Evolutionary conservation across 2,797 vertebrate species (phyloP), one percentile per base, ranked within the genome.

Genomic region (Hoplostethus atlanticus): DNA sequence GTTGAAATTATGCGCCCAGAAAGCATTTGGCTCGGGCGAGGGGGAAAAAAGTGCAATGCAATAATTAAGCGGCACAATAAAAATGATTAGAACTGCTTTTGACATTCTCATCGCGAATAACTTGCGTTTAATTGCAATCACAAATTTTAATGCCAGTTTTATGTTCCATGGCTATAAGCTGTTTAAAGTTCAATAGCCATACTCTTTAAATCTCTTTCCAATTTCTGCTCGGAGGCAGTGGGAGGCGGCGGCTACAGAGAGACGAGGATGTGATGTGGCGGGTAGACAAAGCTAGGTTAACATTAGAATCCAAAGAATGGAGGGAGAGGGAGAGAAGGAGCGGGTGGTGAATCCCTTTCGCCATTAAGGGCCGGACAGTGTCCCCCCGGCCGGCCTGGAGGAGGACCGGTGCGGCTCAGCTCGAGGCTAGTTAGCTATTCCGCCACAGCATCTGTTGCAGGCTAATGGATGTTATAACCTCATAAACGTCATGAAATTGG

Each of bases 391-490:
- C 75, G 90, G 88, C 89, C 89, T 76, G 79, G 74, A 93, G 92
- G 90, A 93, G 83, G 89, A 87, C 89, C 89, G 70, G 65, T 73
- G 89, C 81, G 77, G 84, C 85, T 86, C 86, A 15, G 86, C 92
- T 93, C 84, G 76, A 86, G 92, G 92, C 92, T 93, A 90, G 91
- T 95, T 95, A 93, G 87, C 91, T 91, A 89, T 94, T 94, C 92
- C 90, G 90, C 91, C 83, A 77, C 91, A 91, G 92, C 94, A 95
- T 95, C 95, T 95, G 95, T 94, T 94, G 93, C 90, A 85, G 92
- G 93, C 94, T 95, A 95, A 95, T 95, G 93, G 93, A 95, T 95
- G 95, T 95, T 95, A 94, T 94, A 95, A 95, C 94, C 95, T 94
- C 94, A 94, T 95, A 94, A 94, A 95, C 89, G 86, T 95, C 94